Evolutionary conservation across 2,888 invertebrate species (phyloP).

Genomic region (Choreutis nemorana): DNA sequence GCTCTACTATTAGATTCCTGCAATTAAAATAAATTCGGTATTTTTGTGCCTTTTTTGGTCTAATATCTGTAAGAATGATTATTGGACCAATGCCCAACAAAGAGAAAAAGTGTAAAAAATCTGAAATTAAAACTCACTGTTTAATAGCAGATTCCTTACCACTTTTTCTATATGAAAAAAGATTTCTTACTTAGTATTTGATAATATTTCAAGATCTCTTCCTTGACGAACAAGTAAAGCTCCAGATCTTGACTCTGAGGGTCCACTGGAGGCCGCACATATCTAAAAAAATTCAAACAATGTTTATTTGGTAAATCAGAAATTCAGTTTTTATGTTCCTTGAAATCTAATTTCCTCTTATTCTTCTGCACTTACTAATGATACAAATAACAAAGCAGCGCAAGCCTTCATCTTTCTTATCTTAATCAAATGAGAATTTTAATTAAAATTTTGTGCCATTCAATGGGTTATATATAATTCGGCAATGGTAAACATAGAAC

Average conservation of each 20-base stretch:
- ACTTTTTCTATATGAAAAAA: slow-evolving; percentile 1
- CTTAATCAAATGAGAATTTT: too few relatives aligned
- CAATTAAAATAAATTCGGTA: slow-evolving; percentile 6
- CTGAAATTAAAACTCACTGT: background rate
- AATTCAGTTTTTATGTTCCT: too few relatives aligned
- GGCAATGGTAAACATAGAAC: too few relatives aligned
- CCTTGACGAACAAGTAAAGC: slow-evolving; percentile 19
- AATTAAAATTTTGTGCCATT: too few relatives aligned
- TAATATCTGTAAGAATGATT: background rate
- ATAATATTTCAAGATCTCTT: slow-evolving; percentile 20
- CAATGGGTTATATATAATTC: too few relatives aligned
- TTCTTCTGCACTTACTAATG: too few relatives aligned
- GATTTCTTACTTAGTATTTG: slow-evolving; percentile 21
- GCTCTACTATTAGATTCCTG: slow-evolving; percentile 32
- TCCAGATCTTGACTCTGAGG: slow-evolving; percentile 15
- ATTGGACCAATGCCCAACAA: too few relatives aligned
- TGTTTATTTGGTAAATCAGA: too few relatives aligned
- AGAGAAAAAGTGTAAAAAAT: too few relatives aligned
- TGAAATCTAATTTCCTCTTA: too few relatives aligned
- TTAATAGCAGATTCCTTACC: slow-evolving; percentile 1
- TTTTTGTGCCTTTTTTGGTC: background rate
- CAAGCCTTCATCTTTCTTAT: too few relatives aligned
- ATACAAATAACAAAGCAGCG: too few relatives aligned
- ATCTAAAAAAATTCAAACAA: slow-evolving; percentile 16
- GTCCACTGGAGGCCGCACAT: slow-evolving; percentile 19